Percentiles rank a stretch among this genome's conserved stretches.
phyloP scores from a whole-genome alignment of 2,113 vertebrate genomes.

The Merops nubicus region DNA sequence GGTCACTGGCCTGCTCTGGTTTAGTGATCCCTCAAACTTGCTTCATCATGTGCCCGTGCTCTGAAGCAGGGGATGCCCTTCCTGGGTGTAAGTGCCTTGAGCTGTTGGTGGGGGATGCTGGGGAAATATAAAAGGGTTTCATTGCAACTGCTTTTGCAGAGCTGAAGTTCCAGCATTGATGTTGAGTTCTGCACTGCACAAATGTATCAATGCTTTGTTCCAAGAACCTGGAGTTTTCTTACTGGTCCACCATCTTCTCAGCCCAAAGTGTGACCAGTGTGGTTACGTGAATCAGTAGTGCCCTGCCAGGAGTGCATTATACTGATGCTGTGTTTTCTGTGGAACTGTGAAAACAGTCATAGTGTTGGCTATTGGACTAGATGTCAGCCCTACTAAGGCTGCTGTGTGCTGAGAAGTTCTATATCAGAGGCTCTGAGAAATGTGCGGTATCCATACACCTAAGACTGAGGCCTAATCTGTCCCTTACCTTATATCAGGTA shows the following conservation, averaged over 20 bases:
- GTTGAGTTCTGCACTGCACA: neutral
- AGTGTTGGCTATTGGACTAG: neutral
- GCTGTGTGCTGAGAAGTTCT: neutral
- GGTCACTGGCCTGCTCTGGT: neutral
- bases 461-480: neutral
- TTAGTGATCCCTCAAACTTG: neutral
- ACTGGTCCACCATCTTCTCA: neutral
- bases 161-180: neutral
- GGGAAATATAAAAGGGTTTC: neutral
- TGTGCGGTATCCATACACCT: neutral
- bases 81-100: neutral
- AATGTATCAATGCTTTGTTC: fast-evolving
- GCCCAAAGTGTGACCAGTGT: neutral
- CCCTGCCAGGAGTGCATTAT: neutral
- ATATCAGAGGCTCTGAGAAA: neutral
- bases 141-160: neutral
- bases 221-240: neutral
- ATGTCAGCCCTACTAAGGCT: fast-evolving
- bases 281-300: neutral
- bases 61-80: neutral
- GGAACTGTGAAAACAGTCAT: neutral
- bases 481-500: neutral
- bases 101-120: neutral
- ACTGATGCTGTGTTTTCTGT: neutral
- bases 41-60: neutral